Conservation (phyloP, 2,113 vertebrate genomes). For the Tetrax tetrax region DNA sequence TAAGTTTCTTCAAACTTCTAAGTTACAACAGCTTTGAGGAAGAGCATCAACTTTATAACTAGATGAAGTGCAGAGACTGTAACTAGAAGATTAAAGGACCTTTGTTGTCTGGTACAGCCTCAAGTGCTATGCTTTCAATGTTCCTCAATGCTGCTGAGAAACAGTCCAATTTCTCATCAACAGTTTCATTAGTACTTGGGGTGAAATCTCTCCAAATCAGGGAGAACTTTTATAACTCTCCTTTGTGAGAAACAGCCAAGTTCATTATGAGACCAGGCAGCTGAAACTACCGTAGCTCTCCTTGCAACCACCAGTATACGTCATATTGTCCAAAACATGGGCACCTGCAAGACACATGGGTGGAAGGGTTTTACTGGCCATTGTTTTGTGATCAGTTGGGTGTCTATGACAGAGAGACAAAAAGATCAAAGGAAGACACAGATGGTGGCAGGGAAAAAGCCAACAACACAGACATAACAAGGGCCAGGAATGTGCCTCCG, state of each 20-base stretch:
- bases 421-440: conserved; percentile 59
- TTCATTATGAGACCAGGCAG: background rate
- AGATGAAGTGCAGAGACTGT: background rate
- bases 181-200: background rate
- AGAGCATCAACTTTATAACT: background rate
- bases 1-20: background rate
- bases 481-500: conserved; percentile 11
- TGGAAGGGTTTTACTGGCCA: background rate
- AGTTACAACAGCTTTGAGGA: background rate
- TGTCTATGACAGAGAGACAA: background rate
- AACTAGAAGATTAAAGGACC: conserved; percentile 23
- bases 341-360: conserved; percentile 48
- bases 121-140: background rate
- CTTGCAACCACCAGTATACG: background rate
- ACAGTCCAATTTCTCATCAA: background rate
- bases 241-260: background rate
- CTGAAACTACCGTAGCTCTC: background rate
- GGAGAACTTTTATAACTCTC: background rate
- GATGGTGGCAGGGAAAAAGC: conserved; percentile 31
- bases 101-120: conserved; percentile 2
- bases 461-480: conserved; percentile 20
- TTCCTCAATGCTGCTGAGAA: conserved; percentile 8
- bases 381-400: conserved; percentile 47
- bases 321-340: background rate
- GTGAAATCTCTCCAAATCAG: background rate